These are phyloP conservation scores for Rhingia rostrata DNA, from an alignment of 2,888 invertebrate genomes.

Conservation along the genomic window DNA sequence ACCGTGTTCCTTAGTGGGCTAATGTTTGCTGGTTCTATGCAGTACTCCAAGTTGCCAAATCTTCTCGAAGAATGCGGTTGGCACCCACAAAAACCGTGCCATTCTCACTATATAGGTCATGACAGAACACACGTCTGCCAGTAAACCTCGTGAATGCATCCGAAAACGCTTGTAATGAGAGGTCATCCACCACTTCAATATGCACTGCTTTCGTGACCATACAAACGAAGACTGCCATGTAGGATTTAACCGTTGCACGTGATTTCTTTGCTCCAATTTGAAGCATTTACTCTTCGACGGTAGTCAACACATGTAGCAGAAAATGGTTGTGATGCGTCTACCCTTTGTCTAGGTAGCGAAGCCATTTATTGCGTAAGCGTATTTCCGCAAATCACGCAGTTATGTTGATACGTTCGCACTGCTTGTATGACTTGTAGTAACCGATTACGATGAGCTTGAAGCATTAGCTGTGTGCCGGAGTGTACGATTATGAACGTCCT, in stretches of 20 bases:
- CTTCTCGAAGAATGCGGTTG: constrained; percentile 40
- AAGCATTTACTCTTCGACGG: no score
- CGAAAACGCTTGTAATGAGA: constrained; percentile 5
- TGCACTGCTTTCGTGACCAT: constrained; percentile 17
- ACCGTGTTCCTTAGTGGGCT: constrained; percentile 33
- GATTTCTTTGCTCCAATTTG: no score
- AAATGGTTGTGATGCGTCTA: no score
- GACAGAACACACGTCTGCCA: constrained; percentile 33
- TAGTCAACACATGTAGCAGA: no score
- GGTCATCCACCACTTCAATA: no score
- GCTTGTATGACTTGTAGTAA: no score
- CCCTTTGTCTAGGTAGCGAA: no score
- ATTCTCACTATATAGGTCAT: constrained; percentile 45
- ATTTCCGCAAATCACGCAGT: no score
- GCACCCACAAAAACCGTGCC: constrained; percentile 49
- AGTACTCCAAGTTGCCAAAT: no score
- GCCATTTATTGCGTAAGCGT: no score
- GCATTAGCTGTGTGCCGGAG: constrained; percentile 42
- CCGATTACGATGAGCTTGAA: neutral
- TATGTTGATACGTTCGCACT: no score
- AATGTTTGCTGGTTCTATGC: constrained; percentile 16
- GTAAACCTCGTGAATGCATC: constrained; percentile 1
- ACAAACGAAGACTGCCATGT: constrained; percentile 25
- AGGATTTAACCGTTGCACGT: no score
- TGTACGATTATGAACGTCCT: constrained; percentile 11